Evolutionary conservation across 2,797 vertebrate genomes (phyloP), one percentile per base, ranked within the genome.

Genomic region (Falco biarmicus): DNA sequence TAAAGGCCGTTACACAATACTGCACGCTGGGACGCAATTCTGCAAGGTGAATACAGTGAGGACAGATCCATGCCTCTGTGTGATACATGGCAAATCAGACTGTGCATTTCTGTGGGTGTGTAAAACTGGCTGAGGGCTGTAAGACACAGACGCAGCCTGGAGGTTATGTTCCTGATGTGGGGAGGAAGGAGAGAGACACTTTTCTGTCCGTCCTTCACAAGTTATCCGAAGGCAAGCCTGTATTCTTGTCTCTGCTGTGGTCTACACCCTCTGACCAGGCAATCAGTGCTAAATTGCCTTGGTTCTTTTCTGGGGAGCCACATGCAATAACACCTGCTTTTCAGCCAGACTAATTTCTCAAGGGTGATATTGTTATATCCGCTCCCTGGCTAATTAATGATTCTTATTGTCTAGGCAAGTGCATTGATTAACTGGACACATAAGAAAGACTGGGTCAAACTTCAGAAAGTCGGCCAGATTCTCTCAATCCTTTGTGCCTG

Each of bases 391-490:
- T 81, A 92, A 84, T 76, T 87, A 71, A 78, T 59, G 24, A 65
- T 69, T 91, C 57, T 79, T 83, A 71, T 60, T 77, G 51, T 86
- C 77, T 68, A 50, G 63, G 25, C 77, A 71, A 71, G 50, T 47
- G 74, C 64, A 18, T 89, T 91, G 84, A 92, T 92, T 93, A 90
- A 84, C 51, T 50, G 63, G 74, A 91, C 65, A 60, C 64, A 26
- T 78, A 75, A 48, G 89, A 68, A 87, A 93, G 88, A 31, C 34
- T 43, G 61, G 61, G 73, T 96, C 92, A 92, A 87, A 95, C 89
- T 91, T 89, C 84, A 93, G 87, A 92, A 95, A 94, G 90, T 87
- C 47, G 13, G 84, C 84, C 89, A 97, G 92, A 77, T 65, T 80
- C 60, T 63, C 43, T 77, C 90, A 92, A 93, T 94, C 90, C 65